Evolutionary conservation across 2,797 vertebrate species (phyloP), one percentile per base, ranked within the genome.

Genomic region (Distichodus sexfasciatus): DNA sequence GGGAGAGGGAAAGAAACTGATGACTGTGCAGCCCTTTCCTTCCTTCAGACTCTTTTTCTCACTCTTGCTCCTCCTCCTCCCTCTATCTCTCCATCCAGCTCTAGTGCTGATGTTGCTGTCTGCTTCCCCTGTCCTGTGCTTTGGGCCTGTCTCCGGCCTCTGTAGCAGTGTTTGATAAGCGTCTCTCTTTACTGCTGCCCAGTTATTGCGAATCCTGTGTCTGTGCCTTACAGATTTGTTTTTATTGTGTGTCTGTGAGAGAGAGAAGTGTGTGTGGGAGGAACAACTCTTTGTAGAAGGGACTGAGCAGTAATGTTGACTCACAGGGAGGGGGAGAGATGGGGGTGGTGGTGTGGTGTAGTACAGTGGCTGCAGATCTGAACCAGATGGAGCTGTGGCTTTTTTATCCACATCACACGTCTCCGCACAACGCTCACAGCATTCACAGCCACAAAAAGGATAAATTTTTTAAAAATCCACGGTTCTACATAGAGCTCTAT

Each of bases 331-430:
- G 74, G 68, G 35, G 62, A 69, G 69, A 29, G 70, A 59, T 67
- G 41, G 40, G 43, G 21, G 43, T 46, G 47, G 40, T 24, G 14
- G 46, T 43, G 35, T 43, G 44, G 43, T 41, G 36, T 43, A 47
- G 10, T 57, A 51, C 61, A 66, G 70, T 72, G 28, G 70, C 44
- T 69, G 14, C 35, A 73, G 83, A 84, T 63, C 59, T 75, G 41
- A 71, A 73, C 64, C 76, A 80, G 74, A 79, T 81, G 70, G 62
- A 64, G 43, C 40, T 74, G 41, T 24, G 68, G 71, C 29, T 24
- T 60, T 74, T 47, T 66, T 12, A 74, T 51, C 69, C 58, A 76
- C 66, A 81, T 78, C 53, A 76, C 44, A 69, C 53, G 48, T 24
- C 41, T 48, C 55, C 44, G 29, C 36, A 36, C 4, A 8, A 31